phyloP scores from a whole-genome alignment of 2,797 vertebrate genomes.

The Eleutherodactylus coqui region DNA sequence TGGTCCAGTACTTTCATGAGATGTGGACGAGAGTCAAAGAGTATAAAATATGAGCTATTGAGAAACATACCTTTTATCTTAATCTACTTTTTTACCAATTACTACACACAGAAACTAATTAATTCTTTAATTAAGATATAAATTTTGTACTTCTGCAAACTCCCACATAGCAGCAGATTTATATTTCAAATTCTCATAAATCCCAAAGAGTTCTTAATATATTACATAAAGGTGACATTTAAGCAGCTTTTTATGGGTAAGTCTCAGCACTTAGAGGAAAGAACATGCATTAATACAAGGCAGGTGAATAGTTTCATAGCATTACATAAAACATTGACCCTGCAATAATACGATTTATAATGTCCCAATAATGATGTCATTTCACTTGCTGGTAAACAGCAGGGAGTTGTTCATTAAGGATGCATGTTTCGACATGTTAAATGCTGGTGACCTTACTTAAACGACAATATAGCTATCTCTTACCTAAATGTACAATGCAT shows the following conservation, averaged over 20 bases:
- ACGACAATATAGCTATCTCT: background rate
- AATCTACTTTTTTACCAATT: constrained; percentile 24
- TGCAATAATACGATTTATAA: constrained; percentile 50
- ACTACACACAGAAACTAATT: constrained; percentile 53
- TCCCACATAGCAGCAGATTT: constrained; percentile 57
- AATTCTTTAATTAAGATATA: constrained; percentile 59
- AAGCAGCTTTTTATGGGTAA: constrained; percentile 59
- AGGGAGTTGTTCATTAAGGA: constrained; percentile 6
- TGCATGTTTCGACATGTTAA: constrained; percentile 4
- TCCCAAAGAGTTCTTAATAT: constrained; percentile 47
- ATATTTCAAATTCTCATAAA: constrained; percentile 59
- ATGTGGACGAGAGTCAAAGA: background rate
- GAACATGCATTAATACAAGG: constrained; percentile 43
- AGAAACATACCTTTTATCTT: constrained; percentile 47
- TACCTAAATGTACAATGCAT: constrained; percentile 4
- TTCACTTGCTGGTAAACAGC: constrained; percentile 37
- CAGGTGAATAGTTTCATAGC: constrained; percentile 47
- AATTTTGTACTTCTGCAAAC: constrained; percentile 53
- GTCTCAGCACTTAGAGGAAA: constrained; percentile 35
- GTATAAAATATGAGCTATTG: background rate
- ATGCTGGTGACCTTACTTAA: background rate
- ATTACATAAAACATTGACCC: constrained; percentile 56
- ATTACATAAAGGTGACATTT: constrained; percentile 62
- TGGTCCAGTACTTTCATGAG: background rate
- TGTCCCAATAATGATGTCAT: constrained; percentile 45